A percentile compares a stretch with the other conserved stretches of the same genome.
phyloP scores from a whole-genome alignment of 2,888 invertebrate species.

The Euclidia mi region DNA sequence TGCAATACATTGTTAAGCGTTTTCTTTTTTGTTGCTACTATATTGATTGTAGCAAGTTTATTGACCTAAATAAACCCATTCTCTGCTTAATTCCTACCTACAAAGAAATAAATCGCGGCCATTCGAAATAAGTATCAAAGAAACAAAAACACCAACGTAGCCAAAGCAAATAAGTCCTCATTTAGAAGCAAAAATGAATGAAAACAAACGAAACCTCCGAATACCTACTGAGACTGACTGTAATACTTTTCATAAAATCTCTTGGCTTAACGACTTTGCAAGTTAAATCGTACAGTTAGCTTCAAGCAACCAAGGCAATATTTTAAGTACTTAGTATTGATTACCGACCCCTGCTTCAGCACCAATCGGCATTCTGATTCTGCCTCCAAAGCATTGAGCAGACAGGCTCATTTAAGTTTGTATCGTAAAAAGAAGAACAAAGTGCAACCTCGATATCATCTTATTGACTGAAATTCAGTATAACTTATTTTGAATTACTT shows the following conservation, averaged over 20 bases:
- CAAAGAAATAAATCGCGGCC: background rate
- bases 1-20: no score
- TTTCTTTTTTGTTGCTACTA: no score
- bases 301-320: conserved; percentile 33
- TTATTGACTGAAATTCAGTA: no score
- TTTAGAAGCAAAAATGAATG: conserved; percentile 9
- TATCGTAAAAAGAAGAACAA: no score
- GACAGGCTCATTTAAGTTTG: no score
- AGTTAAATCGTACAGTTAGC: conserved; percentile 50
- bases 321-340: conserved; percentile 43
- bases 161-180: background rate
- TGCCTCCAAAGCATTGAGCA: no score
- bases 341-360: conserved; percentile 13
- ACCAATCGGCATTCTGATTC: no score
- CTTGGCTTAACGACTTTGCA: conserved; percentile 55
- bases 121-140: background rate
- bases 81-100: background rate
- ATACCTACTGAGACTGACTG: conserved; percentile 38
- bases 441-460: no score
- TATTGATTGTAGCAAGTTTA: no score
- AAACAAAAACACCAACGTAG: conserved; percentile 2
- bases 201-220: conserved; percentile 16
- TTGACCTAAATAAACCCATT: no score
- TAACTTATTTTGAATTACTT: no score
- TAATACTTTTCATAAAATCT: conserved; percentile 61